Evolutionary conservation across 2,888 invertebrate species (phyloP).

Genomic region (Rhingia campestris): DNA sequence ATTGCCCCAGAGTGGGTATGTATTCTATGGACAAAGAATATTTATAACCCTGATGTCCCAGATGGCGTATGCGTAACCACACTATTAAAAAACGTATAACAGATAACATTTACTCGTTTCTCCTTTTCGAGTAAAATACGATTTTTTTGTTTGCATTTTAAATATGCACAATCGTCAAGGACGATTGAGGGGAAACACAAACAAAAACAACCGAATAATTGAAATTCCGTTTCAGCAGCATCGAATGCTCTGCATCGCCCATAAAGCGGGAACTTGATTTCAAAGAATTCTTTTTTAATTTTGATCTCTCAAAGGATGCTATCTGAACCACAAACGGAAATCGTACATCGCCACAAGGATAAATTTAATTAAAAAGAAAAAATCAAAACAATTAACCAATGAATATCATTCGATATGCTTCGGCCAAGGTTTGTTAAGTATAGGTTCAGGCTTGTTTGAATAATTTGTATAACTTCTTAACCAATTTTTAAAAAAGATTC

Average conservation of each 20-base stretch:
- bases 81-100: not conserved
- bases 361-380: slow-evolving; percentile 12
- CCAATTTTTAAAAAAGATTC: no score
- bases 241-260: not conserved
- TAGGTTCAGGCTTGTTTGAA: not conserved
- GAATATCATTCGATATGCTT: not conserved
- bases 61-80: slow-evolving; percentile 6
- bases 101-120: not conserved
- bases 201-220: slow-evolving; percentile 23
- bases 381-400: not conserved
- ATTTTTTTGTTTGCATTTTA: not conserved
- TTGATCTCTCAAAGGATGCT: not conserved
- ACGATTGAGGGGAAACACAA: not conserved
- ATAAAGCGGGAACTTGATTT: not conserved
- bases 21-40: no score
- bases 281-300: not conserved
- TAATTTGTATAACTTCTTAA: no score
- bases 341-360: not conserved
- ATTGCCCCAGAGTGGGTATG: no score
- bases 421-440: not conserved
- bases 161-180: slow-evolving; percentile 7
- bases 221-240: slow-evolving; percentile 22
- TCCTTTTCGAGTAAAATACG: not conserved
- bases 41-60: not conserved
- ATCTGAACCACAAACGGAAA: not conserved